Conservation (phyloP, 2,797 vertebrate species). For the Gila robusta region DNA sequence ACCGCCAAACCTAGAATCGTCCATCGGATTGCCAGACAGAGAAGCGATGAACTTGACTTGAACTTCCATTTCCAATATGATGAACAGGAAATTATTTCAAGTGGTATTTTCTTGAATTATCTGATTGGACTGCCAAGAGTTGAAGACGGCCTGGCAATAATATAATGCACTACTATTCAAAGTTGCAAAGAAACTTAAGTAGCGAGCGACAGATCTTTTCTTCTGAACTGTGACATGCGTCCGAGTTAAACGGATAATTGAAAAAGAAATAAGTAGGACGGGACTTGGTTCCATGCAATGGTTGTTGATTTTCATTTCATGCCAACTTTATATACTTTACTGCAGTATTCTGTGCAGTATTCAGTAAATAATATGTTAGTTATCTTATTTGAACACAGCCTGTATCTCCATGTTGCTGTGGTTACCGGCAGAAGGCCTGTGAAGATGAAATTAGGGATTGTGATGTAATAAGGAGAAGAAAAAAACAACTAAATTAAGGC, state of each 20-base stretch:
- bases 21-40: too few species aligned
- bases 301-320: neutral
- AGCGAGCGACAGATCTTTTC: too few species aligned
- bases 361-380: neutral
- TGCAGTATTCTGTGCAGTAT: neutral
- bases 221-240: too few species aligned
- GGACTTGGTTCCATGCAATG: too few species aligned
- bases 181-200: too few species aligned
- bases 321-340: neutral
- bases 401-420: neutral
- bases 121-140: neutral
- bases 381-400: neutral
- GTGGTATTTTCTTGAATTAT: neutral
- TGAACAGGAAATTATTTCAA: neutral
- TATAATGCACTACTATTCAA: neutral
- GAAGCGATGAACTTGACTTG: neutral
- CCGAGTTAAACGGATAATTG: too few species aligned
- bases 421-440: slow-evolving; percentile 10
- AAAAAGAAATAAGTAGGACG: too few species aligned
- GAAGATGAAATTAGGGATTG: neutral
- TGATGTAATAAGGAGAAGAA: neutral
- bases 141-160: neutral
- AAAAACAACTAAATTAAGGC: neutral
- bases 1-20: too few species aligned
- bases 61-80: neutral